Evolutionary conservation across 1,140 invertebrate genomes (phyloP), one percentile per base, ranked within the genome.

Genomic region (Thaumetopoea pityocampa): DNA sequence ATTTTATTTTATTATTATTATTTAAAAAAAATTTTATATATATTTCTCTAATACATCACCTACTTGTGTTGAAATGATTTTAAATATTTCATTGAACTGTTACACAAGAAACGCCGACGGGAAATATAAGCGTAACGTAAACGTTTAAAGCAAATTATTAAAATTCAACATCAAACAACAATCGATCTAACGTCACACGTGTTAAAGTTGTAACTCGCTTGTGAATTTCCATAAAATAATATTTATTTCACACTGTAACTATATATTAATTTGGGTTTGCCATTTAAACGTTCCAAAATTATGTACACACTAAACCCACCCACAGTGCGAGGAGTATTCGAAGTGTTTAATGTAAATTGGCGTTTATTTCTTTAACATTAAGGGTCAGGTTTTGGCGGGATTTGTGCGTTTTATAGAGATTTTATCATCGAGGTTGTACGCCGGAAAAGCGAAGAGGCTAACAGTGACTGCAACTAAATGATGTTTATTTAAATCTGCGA

Each of bases 401-500:
- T 29, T 12, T 15, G 7, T 11, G n/a, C 14, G 17, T 41, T n/a
- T 5, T 16, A 5, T 17, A 20, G 23, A 30, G 37, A 41, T 41
- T 20, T 41, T 41, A 41, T 41, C 37, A 41, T 15, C 37, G 37
- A 41, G 37, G 37, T 32, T 41, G 28, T 32, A 32, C 19, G 28
- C 27, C 37, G 37, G 37, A 41, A 41, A 41, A 41, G 33, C 28
- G 37, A 41, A 32, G 37, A 41, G 37, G 37, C 37, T 41, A 41
- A 19, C 26, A 18, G 16, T n/a, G 12, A 17, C 11, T 32, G 37
- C 27, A 32, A 38, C 18, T 20, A 20, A 41, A 41, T 30, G 19
- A 41, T 41, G 37, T 40, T 29, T 18, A 28, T 30, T 41, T 22
- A 41, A 32, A 41, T 10, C 7, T 14, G 27, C 11, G n/a, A 8